Evolutionary conservation across 2,113 vertebrate genomes (phyloP), one percentile per base, ranked within the genome.

Genomic region (Cynocephalus volans): DNA sequence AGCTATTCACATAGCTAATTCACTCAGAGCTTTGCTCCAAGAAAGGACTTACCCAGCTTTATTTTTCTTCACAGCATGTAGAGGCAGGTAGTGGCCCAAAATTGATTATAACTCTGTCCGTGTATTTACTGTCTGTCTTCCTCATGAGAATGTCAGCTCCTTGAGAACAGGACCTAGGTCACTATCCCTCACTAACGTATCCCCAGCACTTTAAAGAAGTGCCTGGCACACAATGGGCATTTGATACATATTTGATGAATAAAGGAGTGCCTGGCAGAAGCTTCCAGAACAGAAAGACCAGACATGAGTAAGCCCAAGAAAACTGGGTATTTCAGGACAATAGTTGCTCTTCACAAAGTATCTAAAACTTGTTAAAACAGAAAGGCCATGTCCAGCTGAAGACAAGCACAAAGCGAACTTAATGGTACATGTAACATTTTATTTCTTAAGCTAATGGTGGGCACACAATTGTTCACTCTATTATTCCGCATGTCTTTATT

Each of bases 261-360:
- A 88, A 90, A 26, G 58, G 18, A 91, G 69, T 17, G 31, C 23
- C 64, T 65, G 19, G 56, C 69, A 84, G n/a, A 90, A 50, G 26
- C 52, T 95, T 88, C 48, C 83, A 81, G 28, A 86, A 93, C 31
- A 93, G 41, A 41, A 89, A 96, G n/a, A 70, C 7, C 41, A 85
- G 65, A 76, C 8, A 76, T 65, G 31, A 75, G n/a, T 6, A 81
- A 93, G 45, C 17, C 28, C 60, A 85, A 33, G 33, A 92, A 84
- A 92, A 90, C 5, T 4, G 10, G 24, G 11, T 86, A 77, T 97
- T 77, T 95, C n/a, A 84, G 79, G 50, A 64, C 36, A 70, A 26
- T 0, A 77, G 19, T 2, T 89, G 60, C 28, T 88, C 36, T 88
- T 33, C 36, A 84, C 28, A 48, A 88, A 80, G 77, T 58, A 69